phyloP scores from a whole-genome alignment of 2,113 vertebrate genomes.

The Chionodraco myersi region DNA sequence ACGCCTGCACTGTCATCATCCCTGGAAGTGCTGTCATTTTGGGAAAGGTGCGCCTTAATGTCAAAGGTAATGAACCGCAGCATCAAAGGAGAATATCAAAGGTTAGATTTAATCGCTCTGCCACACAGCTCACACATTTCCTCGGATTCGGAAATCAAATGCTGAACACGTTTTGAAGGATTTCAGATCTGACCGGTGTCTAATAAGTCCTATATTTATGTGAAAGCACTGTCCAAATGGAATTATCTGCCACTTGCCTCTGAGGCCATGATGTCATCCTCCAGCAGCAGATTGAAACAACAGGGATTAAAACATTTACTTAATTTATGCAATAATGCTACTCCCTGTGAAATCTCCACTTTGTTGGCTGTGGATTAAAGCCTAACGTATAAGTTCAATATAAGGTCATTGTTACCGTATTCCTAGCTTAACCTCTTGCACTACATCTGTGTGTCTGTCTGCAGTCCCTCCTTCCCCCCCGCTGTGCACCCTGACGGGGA shows the following conservation, averaged over 20 bases:
- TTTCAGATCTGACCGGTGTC: conserved; percentile 12
- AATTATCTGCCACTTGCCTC: conserved; percentile 43
- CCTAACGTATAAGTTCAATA: conserved; percentile 31
- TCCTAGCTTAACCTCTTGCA: background rate
- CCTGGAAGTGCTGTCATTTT: conserved; percentile 64
- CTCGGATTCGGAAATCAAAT: conserved; percentile 14
- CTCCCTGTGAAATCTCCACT: conserved; percentile 29
- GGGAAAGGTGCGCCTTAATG: conserved; percentile 83
- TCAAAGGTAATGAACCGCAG: conserved; percentile 83
- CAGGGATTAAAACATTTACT: conserved; percentile 7
- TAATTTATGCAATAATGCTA: conserved; percentile 19
- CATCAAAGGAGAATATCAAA: conserved; percentile 40
- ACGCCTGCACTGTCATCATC: conserved; percentile 88
- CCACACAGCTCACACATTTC: background rate
- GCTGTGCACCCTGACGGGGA: conserved; percentile 84
- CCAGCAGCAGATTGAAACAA: conserved; percentile 58
- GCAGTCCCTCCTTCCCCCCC: conserved; percentile 91
- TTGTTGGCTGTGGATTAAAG: conserved; percentile 51
- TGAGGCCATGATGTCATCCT: conserved; percentile 46
- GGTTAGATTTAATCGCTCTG: conserved; percentile 45
- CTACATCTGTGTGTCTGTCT: conserved; percentile 3
- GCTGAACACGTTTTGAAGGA: conserved; percentile 31
- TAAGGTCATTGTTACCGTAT: conserved; percentile 11
- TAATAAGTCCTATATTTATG: conserved; percentile 32
- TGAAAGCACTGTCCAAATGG: conserved; percentile 30